Evolutionary conservation across 2,888 invertebrate species (phyloP), one percentile per base, ranked within the genome.

Genomic region (Dione vanillae): DNA sequence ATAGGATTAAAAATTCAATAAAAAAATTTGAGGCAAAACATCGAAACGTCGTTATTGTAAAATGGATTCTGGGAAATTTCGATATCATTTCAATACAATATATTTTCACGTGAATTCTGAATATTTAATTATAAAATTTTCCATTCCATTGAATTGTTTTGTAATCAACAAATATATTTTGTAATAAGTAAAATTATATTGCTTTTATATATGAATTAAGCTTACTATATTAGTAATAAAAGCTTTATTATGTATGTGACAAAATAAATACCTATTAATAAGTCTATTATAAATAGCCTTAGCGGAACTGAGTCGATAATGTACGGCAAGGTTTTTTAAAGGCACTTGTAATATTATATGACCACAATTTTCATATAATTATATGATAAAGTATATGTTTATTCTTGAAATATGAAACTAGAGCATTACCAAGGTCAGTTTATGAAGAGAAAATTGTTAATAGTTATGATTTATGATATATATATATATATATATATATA

Each of bases 321-420:
- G 11, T 45, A 27, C n/a, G 27, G 16, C 61, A 61, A 61, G 61
- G 61, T 61, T 43, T 2, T 41, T 43, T 20, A 59, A 43, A 43
- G 43, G 43, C 41, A 20, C 59, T 20, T 6, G 43, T 61, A 61
- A 61, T 45, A 0, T n/a, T 45, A 61, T 11, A n/a, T n/a, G 27
- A 43, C 43, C 61, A 27, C 61, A 61, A 61, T 45, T 41, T 14
- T 20, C 27, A 61, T 45, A 27, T 27, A 27, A 27, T 14, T n/a
- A 59, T 35, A n/a, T n/a, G n/a, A 35, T 54, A 35, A 14, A 54
- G n/a, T 54, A 52, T 35, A n/a, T 41, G 19, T 9, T 19, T 47
- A 47, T 51, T n/a, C 35, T 59, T 59, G 20, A 59, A 41, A 43
- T 59, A 14, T 9, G 20, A 43, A 20, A n/a, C 59, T 41, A 14